These are phyloP conservation scores for Phainopepla nitens DNA, from an alignment of 2,113 vertebrate species.

Conservation along the genomic window DNA sequence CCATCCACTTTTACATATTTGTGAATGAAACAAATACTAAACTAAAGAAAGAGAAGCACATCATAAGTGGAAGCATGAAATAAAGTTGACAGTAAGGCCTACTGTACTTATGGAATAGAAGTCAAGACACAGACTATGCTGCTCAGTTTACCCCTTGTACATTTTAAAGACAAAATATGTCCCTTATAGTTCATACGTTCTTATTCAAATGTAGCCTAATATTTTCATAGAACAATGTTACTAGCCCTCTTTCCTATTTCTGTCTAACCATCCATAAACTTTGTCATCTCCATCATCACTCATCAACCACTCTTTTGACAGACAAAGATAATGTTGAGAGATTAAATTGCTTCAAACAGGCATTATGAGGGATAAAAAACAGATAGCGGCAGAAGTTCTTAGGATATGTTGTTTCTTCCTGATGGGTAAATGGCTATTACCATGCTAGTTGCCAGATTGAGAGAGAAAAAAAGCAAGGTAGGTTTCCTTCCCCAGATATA, in stretches of 20 bases:
- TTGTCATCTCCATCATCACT: conserved; percentile 33
- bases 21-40: neutral
- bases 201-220: neutral
- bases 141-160: neutral
- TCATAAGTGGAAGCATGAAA: neutral
- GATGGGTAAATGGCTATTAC: conserved; percentile 21
- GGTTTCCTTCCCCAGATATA: neutral
- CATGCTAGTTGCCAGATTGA: conserved; percentile 8
- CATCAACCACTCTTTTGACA: conserved; percentile 42
- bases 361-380: conserved; percentile 10
- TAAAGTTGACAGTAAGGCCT: neutral
- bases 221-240: neutral
- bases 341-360: conserved; percentile 37
- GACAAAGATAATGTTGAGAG: conserved; percentile 16
- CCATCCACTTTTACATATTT: neutral
- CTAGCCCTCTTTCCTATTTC: neutral
- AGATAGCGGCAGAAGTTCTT: neutral
- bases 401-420: conserved; percentile 28
- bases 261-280: neutral
- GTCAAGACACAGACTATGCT: neutral
- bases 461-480: neutral
- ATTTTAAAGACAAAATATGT: neutral
- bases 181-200: neutral
- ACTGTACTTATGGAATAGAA: neutral
- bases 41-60: neutral